Percentiles rank a stretch among this genome's conserved stretches.
phyloP scores from a whole-genome alignment of 1,140 invertebrate genomes.

The Sarcophaga peregrina region DNA sequence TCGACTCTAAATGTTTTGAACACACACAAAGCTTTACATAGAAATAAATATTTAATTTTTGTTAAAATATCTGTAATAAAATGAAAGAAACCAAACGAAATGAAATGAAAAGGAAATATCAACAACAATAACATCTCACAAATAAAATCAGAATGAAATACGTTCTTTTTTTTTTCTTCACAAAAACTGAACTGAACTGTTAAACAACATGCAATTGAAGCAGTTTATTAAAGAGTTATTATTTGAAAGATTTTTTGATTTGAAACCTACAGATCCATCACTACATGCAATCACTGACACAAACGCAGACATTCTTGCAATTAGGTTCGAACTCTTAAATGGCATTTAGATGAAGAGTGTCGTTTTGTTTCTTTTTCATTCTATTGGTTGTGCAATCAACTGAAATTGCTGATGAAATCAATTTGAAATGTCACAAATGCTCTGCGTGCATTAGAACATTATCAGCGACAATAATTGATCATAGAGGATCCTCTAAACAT shows the following conservation, averaged over 20 bases:
- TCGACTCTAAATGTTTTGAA: neutral
- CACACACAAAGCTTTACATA: constrained; percentile 1
- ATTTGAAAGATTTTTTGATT: constrained; percentile 12
- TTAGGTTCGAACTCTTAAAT: neutral
- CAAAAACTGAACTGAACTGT: constrained; percentile 22
- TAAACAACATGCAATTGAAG: constrained; percentile 35
- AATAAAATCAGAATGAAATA: neutral
- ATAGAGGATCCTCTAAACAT: neutral
- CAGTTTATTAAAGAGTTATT: constrained; percentile 35
- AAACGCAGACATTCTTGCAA: neutral
- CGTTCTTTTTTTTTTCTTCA: neutral
- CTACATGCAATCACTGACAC: neutral
- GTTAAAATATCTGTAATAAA: constrained; percentile 26
- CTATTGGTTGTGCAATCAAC: neutral
- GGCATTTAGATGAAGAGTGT: neutral
- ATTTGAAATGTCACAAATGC: constrained; percentile 14
- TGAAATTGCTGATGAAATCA: constrained; percentile 18
- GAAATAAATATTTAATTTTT: constrained; percentile 14
- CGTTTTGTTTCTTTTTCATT: neutral
- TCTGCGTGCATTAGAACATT: neutral
- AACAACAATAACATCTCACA: constrained; percentile 29
- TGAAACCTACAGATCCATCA: constrained; percentile 1
- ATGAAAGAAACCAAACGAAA: neutral
- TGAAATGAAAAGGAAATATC: neutral
- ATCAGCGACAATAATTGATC: constrained; percentile 4